Evolutionary conservation across 2,797 vertebrate genomes (phyloP).

Genomic region (Bovichtus diacanthus): DNA sequence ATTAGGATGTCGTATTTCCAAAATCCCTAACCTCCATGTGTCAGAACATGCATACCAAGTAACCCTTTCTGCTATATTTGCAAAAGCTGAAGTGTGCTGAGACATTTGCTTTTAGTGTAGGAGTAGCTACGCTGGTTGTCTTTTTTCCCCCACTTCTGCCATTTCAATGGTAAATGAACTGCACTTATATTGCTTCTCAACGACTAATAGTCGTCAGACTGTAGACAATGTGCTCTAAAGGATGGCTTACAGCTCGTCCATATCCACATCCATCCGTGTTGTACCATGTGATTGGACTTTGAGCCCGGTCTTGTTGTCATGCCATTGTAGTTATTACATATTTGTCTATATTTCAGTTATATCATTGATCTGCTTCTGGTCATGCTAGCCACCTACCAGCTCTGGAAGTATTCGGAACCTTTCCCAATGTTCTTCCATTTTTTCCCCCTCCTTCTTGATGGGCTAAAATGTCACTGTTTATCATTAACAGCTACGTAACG

Average conservation of each 20-base stretch:
- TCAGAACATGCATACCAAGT: not conserved
- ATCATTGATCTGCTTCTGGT: not conserved
- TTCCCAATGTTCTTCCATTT: not conserved
- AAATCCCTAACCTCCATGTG: not conserved
- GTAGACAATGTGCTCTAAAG: not conserved
- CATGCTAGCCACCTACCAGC: not conserved
- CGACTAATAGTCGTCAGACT: not conserved
- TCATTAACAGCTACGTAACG: not conserved
- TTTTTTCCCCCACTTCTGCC: not conserved
- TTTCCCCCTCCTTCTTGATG: not conserved
- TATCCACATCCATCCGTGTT: not conserved
- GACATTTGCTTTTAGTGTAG: not conserved
- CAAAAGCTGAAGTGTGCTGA: not conserved
- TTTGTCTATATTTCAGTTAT: not conserved
- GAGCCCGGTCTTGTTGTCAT: not conserved
- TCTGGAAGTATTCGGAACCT: not conserved
- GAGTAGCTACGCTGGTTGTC: not conserved
- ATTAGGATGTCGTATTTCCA: not conserved
- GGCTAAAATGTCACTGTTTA: not conserved
- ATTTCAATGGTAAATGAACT: not conserved
- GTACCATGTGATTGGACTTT: not conserved
- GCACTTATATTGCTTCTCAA: not conserved
- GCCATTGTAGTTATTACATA: slow-evolving; percentile 1
- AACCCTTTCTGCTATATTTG: no score
- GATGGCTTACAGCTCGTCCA: not conserved